A percentile compares a stretch with the other conserved stretches of the same genome.
These are phyloP conservation scores for Pluvianellus socialis DNA, from an alignment of 2,113 vertebrate species.

Conservation along the genomic window DNA sequence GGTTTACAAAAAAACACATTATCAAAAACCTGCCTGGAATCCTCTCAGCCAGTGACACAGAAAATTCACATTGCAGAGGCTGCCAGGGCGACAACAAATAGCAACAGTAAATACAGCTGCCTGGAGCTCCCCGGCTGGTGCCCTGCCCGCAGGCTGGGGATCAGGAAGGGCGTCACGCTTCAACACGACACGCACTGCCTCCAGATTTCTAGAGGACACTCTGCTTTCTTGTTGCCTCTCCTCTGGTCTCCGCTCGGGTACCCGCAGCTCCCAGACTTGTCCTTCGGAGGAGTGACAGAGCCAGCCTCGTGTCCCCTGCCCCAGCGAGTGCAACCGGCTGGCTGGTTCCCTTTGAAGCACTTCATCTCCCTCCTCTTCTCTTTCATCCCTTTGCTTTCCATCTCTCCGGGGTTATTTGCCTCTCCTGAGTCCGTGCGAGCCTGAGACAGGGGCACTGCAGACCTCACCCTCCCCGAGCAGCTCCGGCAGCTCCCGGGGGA, in stretches of 20 bases:
- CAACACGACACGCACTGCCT: conserved; percentile 32
- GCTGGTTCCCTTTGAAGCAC: not conserved
- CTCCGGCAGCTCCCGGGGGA: not conserved
- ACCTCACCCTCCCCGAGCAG: not conserved
- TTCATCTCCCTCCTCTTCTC: not conserved
- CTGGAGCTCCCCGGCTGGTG: conserved; percentile 24
- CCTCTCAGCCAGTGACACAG: conserved; percentile 93
- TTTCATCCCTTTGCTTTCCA: not conserved
- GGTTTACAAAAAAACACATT: conserved; percentile 72
- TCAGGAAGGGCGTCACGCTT: conserved; percentile 63
- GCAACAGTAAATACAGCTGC: conserved; percentile 91
- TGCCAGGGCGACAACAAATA: conserved; percentile 91
- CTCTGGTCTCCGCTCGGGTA: not conserved
- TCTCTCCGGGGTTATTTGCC: not conserved
- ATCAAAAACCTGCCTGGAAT: conserved; percentile 91
- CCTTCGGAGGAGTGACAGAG: not conserved
- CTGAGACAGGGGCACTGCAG: not conserved
- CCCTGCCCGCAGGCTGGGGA: conserved; percentile 64
- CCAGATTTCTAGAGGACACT: not conserved
- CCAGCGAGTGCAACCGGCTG: not conserved
- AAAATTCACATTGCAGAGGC: conserved; percentile 87
- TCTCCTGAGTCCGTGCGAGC: rapidly evolving
- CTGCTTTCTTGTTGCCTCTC: not conserved
- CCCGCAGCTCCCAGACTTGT: not conserved
- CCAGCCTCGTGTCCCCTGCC: not conserved